Evolutionary conservation across 2,888 invertebrate genomes (phyloP), one percentile per base, ranked within the genome.

Genomic region (Bombylius major): DNA sequence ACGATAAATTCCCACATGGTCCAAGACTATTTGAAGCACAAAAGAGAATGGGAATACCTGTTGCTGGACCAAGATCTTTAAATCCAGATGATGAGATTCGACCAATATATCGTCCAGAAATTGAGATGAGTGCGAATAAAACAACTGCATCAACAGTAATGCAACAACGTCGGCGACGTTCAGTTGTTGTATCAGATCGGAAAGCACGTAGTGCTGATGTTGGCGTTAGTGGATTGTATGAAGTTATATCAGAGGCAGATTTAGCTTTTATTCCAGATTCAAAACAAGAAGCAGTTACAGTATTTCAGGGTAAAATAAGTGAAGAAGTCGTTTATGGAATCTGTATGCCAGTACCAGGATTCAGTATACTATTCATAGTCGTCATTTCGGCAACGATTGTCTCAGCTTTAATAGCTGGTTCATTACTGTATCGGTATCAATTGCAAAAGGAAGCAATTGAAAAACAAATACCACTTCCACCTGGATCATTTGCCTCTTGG

Each of bases 241-340:
- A 92, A 63, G 90, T 94, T 50, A 90, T 94, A 56, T 92, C 93
- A 5, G 90, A 92, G 72, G 90, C 91, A 3, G 94, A 94, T 71
- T 76, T 94, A 47, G 91, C 89, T 45, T 94, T 94, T 71, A 89
- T 89, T 63, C 90, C 92, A 0, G 87, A 90, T 65, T 78, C 81
- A 53, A 80, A 83, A 63, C 82, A 83, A 50, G 90, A 90, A 70
- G 84, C 89, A 0, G 89, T 90, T 2, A 89, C 90, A 5, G 89
- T 91, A 0, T 90, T 90, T 72, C 89, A 90, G 72, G 90, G 91
- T 53, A 80, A 88, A 67, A 91, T 90, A 67, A 80, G 86, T 51
- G 91, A 92, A 70, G 92, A 92, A 75, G 89, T 89, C 1, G 89
- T 93, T 8, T 93, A 93, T 70, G 92, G 92, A 39, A 89, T 93